These are phyloP conservation scores for Meteorus colon DNA, from an alignment of 2,888 invertebrate genomes.

Conservation along the genomic window DNA sequence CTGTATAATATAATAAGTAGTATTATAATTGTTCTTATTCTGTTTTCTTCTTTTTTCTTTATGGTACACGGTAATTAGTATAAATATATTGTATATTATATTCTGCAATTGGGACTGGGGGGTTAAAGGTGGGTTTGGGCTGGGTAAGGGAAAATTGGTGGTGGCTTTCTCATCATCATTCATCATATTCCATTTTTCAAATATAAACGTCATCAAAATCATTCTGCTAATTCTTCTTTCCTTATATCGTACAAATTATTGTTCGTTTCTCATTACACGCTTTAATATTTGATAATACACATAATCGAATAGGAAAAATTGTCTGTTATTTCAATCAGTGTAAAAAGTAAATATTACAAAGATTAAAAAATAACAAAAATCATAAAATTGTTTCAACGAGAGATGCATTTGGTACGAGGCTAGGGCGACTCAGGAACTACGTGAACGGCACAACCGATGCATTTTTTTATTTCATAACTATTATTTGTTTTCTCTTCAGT, in stretches of 20 bases:
- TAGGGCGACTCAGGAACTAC: constrained; percentile 74
- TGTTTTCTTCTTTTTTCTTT: constrained; percentile 52
- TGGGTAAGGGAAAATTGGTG: constrained; percentile 58
- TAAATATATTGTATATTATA: constrained; percentile 70
- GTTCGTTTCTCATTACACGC: constrained; percentile 39
- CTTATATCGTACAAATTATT: constrained; percentile 57
- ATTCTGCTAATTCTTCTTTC: constrained; percentile 24
- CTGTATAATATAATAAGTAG: constrained; percentile 71
- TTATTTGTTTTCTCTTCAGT: constrained; percentile 46
- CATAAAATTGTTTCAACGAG: constrained; percentile 25
- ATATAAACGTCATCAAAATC: neutral
- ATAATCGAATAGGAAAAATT: neutral
- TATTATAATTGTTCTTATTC: constrained; percentile 71
- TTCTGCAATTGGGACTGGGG: constrained; percentile 47
- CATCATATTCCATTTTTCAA: constrained; percentile 14
- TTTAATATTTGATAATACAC: neutral
- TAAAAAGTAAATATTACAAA: constrained; percentile 12
- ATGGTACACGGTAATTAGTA: constrained; percentile 60
- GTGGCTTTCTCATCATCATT: constrained; percentile 52
- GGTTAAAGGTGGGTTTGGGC: neutral
- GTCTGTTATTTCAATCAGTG: neutral
- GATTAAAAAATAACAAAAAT: constrained; percentile 3
- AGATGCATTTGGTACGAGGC: constrained; percentile 71
- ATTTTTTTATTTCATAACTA: constrained; percentile 65
- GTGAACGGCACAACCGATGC: constrained; percentile 73